Evolutionary conservation across 1,140 invertebrate species (phyloP), one percentile per base, ranked within the genome.

Genomic region (Drosophila truncata): DNA sequence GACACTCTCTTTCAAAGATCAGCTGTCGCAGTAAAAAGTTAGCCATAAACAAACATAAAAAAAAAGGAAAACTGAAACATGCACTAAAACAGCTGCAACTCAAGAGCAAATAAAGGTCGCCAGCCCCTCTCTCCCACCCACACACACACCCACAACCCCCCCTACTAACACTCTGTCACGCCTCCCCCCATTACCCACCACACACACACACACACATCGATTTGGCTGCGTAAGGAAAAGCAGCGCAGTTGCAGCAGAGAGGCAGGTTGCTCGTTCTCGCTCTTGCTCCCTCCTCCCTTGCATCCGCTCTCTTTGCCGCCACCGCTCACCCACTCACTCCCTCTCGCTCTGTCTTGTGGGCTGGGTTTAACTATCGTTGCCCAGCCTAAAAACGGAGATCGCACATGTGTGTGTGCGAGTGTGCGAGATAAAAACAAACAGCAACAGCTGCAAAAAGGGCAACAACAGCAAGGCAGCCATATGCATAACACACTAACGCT

Each of bases 91-190:
- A 78, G 74, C 78, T 84, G 71, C 52, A 70, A 44, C 74, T 86
- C 82, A 86, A 85, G 78, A 86, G 82, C 82, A 85, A 85, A 78
- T 86, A 85, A 86, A 85, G 82, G 82, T 85, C 80, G 79, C 66
- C 74, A 44, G 58, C 59, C 63, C 79, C 29, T 23, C 35, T 31
- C 25, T 27, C 41, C 14, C 25, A 5, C 41, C 23, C 10, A 13
- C 31, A 29, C 31, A 5, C 37, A 33, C 58, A 20, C 44, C 39
- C n/a, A n/a, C n/a, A n/a, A n/a, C n/a, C n/a, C n/a, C n/a, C n/a
- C n/a, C n/a, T n/a, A n/a, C n/a, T n/a, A n/a, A 6, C 47, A 14
- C 31, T 11, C 9, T 25, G 3, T n/a, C 39, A 10, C 46, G 20
- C 39, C 33, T 11, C 18, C 27, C 27, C 61, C 61, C 13, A 29